phyloP scores from a whole-genome alignment of 2,888 invertebrate species.

The Caenorhabditis parvicauda region DNA sequence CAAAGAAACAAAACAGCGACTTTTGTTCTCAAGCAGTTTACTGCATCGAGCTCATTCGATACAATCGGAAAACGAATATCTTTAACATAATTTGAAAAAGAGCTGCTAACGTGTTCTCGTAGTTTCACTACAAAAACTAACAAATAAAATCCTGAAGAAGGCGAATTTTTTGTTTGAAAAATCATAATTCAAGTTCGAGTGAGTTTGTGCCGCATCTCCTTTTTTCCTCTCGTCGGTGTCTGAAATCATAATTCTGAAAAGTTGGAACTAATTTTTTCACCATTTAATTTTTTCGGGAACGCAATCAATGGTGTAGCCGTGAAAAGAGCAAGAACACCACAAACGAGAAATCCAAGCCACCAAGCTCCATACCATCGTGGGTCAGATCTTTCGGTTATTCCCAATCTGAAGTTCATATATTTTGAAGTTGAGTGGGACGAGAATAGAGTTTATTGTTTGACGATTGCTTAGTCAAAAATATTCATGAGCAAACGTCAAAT shows the following conservation, averaged over 20 bases:
- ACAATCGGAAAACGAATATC: not conserved
- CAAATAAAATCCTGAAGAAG: constrained; percentile 36
- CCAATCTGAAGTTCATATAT: constrained; percentile 37
- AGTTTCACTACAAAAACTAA: constrained; percentile 4
- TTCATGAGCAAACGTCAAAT: too few species aligned
- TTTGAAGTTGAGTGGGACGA: not conserved
- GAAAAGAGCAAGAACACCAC: constrained; percentile 61
- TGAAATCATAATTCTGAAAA: constrained; percentile 5
- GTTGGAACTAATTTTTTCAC: constrained; percentile 22
- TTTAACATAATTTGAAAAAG: not conserved
- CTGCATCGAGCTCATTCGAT: not conserved
- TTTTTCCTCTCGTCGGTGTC: constrained; percentile 39
- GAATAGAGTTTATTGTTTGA: too few species aligned
- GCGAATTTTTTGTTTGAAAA: constrained; percentile 40
- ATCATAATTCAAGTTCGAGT: constrained; percentile 33
- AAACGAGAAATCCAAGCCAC: constrained; percentile 66
- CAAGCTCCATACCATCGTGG: constrained; percentile 65
- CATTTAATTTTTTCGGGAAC: constrained; percentile 58
- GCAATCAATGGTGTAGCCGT: constrained; percentile 63
- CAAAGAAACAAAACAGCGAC: not conserved
- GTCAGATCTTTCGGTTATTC: constrained; percentile 36
- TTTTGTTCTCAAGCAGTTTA: too few species aligned
- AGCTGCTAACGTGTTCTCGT: too few species aligned
- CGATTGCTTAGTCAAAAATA: too few species aligned
- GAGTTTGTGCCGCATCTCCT: constrained; percentile 34